Evolutionary conservation across 2,888 invertebrate species (phyloP).

Genomic region (Colletes collaris): DNA sequence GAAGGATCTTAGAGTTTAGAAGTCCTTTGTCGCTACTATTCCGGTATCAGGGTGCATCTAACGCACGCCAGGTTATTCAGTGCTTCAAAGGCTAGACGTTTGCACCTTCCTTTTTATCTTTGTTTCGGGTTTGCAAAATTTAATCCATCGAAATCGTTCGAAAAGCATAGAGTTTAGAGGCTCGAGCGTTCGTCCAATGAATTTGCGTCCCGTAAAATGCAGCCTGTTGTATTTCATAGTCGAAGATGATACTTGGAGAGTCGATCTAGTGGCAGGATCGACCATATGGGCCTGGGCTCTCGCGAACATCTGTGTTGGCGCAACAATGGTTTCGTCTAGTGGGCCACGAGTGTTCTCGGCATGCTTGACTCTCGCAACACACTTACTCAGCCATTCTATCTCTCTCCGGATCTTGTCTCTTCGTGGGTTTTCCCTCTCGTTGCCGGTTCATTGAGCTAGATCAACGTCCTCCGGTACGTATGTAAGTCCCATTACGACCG

Average conservation of each 20-base stretch:
- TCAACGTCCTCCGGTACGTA: conserved; percentile 44
- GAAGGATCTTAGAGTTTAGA: conserved; percentile 2
- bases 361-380: conserved; percentile 73
- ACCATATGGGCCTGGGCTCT: conserved; percentile 63
- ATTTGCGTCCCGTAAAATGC: background rate
- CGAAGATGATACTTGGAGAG: conserved; percentile 54
- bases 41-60: too few relatives aligned
- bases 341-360: conserved; percentile 68
- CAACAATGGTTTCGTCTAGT: conserved; percentile 79
- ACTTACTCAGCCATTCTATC: conserved; percentile 46
- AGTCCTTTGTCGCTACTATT: conserved; percentile 60
- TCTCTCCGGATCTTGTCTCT: conserved; percentile 9
- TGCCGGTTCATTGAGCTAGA: conserved; percentile 56
- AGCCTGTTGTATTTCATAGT: conserved; percentile 25
- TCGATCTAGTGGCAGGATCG: conserved; percentile 36
- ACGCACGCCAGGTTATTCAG: background rate
- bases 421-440: conserved; percentile 1
- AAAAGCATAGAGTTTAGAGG: too few relatives aligned
- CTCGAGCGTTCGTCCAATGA: too few relatives aligned
- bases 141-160: too few relatives aligned
- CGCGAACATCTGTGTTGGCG: conserved; percentile 80
- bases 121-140: too few relatives aligned
- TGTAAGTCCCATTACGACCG: conserved; percentile 72
- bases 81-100: conserved; percentile 24
- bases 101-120: too few relatives aligned